Conservation (phyloP, 2,888 invertebrate species). For the Galeruca laticollis region DNA sequence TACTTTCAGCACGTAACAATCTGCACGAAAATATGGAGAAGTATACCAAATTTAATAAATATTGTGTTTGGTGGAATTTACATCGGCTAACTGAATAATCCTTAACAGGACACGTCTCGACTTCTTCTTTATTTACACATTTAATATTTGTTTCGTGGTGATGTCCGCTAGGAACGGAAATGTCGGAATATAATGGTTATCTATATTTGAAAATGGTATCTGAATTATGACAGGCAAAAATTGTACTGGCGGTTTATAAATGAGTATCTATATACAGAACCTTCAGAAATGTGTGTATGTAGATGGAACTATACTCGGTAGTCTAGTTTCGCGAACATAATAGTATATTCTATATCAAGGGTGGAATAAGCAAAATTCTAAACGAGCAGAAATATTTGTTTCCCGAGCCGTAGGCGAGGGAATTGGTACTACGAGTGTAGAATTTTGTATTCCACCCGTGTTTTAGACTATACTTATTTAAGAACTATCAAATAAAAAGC, state of each 20-base stretch:
- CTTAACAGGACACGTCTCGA: slow-evolving; percentile 40
- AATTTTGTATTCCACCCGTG: too few relatives aligned
- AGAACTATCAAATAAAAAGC: too few relatives aligned
- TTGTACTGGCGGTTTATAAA: not conserved
- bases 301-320: not conserved
- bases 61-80: slow-evolving; percentile 8
- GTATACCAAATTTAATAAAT: not conserved
- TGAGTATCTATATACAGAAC: not conserved
- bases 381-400: too few relatives aligned
- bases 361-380: too few relatives aligned
- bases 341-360: too few relatives aligned
- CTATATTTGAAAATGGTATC: slow-evolving; percentile 15
- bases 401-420: too few relatives aligned
- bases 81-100: slow-evolving; percentile 44
- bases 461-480: too few relatives aligned
- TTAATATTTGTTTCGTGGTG: slow-evolving; percentile 48
- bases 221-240: slow-evolving; percentile 25
- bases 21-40: not conserved
- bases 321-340: too few relatives aligned
- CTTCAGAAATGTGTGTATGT: not conserved
- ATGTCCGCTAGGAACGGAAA: slow-evolving; percentile 37
- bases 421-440: too few relatives aligned
- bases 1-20: not conserved
- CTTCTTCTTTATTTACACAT: slow-evolving; percentile 45
- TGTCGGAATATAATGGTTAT: slow-evolving; percentile 30